Evolutionary conservation across 2,113 vertebrate species (phyloP).

Genomic region (Calyptommatus sinebrachiatus): DNA sequence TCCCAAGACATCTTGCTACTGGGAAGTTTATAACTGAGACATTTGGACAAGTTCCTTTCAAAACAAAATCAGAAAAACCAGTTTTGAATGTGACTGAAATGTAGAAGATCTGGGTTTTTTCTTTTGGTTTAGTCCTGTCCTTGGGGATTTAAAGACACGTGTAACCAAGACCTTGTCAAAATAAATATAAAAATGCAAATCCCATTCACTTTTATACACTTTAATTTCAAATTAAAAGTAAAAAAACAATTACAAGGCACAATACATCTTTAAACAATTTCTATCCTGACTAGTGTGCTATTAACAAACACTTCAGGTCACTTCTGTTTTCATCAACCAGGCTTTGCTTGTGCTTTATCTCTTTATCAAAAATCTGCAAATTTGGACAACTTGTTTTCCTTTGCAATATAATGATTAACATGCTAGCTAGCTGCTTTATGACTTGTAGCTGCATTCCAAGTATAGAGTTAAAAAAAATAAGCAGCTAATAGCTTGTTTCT

Average conservation of each 20-base stretch:
- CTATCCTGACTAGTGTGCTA: slow-evolving; percentile 40
- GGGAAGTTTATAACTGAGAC: background rate
- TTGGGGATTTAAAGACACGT: no score
- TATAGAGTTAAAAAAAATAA: slow-evolving; percentile 43
- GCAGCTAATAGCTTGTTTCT: slow-evolving; percentile 46
- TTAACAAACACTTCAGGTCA: slow-evolving; percentile 27
- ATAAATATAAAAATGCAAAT: background rate
- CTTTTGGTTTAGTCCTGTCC: no score
- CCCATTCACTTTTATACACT: background rate
- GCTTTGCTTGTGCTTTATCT: slow-evolving; percentile 47
- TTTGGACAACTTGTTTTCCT: slow-evolving; percentile 45
- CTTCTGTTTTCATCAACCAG: slow-evolving; percentile 35
- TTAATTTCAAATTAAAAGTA: slow-evolving; percentile 14
- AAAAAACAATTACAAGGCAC: slow-evolving; percentile 17
- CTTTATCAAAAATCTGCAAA: slow-evolving; percentile 5
- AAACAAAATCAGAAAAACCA: background rate
- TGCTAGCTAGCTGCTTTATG: slow-evolving; percentile 48
- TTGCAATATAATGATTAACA: slow-evolving; percentile 37
- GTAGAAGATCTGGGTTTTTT: no score
- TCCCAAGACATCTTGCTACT: no score
- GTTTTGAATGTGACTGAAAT: no score
- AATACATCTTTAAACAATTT: slow-evolving; percentile 18
- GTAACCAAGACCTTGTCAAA: background rate
- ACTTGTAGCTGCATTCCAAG: slow-evolving; percentile 56
- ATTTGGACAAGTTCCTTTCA: background rate